Conservation (phyloP, 1,140 invertebrate genomes). For the Archivesica marissinica region DNA sequence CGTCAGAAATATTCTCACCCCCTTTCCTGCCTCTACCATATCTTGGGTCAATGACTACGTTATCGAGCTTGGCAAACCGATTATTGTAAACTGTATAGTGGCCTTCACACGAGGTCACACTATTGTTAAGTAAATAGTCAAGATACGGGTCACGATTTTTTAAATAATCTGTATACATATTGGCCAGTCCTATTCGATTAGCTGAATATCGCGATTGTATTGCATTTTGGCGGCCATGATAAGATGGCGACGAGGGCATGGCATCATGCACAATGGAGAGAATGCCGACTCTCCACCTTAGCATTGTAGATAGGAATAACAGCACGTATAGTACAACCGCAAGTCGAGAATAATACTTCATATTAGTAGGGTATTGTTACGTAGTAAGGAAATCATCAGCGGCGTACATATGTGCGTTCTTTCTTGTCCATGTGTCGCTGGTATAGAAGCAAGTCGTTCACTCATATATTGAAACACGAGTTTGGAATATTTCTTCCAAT, state of each 20-base stretch:
- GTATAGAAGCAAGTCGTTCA: no score
- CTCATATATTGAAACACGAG: no score
- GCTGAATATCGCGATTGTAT: not conserved
- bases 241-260: no score
- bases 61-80: conserved; percentile 66
- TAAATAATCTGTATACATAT: not conserved
- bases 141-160: not conserved
- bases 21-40: conserved; percentile 63
- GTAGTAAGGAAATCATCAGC: no score
- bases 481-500: no score
- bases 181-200: not conserved
- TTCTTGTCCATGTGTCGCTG: no score
- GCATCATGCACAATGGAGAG: not conserved
- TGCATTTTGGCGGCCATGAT: not conserved
- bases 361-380: no score
- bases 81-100: conserved; percentile 63
- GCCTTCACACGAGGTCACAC: conserved; percentile 15
- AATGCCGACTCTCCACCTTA: not conserved
- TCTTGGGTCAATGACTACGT: conserved; percentile 65
- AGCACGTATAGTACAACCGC: not conserved
- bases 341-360: conserved; percentile 26
- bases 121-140: not conserved
- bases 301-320: not conserved
- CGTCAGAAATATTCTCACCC: conserved; percentile 75
- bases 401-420: no score